Percentiles rank a stretch among this genome's conserved stretches.
phyloP scores from a whole-genome alignment of 2,888 invertebrate genomes.

The Nomada ruficornis region DNA sequence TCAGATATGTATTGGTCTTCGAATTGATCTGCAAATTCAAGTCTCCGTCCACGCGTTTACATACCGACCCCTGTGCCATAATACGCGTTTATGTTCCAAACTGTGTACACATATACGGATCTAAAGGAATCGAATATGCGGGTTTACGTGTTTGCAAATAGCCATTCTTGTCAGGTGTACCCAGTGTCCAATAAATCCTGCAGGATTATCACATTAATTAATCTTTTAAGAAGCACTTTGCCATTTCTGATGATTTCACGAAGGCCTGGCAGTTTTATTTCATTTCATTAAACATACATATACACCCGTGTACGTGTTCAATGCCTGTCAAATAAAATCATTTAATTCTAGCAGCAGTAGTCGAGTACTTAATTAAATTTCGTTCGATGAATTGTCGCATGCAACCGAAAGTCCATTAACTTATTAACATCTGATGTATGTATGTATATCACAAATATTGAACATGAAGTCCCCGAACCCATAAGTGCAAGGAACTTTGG shows the following conservation, averaged over 20 bases:
- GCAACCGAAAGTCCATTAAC: neutral
- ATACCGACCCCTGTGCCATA: constrained; percentile 53
- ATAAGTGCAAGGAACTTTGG: too few species aligned
- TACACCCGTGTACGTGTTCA: neutral
- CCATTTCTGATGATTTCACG: constrained; percentile 6
- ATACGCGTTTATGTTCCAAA: constrained; percentile 61
- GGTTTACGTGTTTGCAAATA: constrained; percentile 40
- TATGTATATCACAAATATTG: too few species aligned
- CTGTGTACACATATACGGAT: constrained; percentile 9
- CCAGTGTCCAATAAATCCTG: constrained; percentile 35
- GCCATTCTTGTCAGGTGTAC: constrained; percentile 9
- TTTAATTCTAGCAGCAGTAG: neutral
- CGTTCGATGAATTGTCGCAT: neutral
- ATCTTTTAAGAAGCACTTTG: constrained; percentile 8
- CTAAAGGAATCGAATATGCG: constrained; percentile 53
- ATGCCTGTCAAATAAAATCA: neutral
- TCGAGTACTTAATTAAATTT: neutral
- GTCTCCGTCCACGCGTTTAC: constrained; percentile 51
- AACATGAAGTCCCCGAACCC: too few species aligned
- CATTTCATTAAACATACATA: neutral
- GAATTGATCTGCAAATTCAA: constrained; percentile 57
- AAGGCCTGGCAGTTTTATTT: too few species aligned
- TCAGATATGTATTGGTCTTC: constrained; percentile 49
- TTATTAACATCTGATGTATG: neutral
- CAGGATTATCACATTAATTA: constrained; percentile 23